Conservation (phyloP, 1,140 invertebrate species). For the Hylyphantes graminicola region DNA sequence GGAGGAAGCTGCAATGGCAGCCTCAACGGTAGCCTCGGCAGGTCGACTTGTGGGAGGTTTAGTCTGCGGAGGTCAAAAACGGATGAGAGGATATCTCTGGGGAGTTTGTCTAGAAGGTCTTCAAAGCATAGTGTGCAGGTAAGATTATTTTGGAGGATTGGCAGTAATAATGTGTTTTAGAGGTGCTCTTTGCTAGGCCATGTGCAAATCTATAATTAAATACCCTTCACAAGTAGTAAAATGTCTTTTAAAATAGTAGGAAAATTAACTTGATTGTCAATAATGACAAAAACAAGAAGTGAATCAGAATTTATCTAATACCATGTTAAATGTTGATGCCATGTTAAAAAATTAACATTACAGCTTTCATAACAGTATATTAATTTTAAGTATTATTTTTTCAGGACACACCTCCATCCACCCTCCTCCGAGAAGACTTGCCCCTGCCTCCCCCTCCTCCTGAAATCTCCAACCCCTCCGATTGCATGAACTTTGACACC, state of each 20-base stretch:
- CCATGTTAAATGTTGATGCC: too few species aligned
- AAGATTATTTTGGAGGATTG: too few species aligned
- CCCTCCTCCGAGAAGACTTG: conserved; percentile 62
- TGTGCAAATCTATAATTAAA: too few species aligned
- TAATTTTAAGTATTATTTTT: conserved; percentile 23
- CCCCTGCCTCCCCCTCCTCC: conserved; percentile 67
- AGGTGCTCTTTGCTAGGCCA: too few species aligned
- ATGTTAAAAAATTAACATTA: too few species aligned
- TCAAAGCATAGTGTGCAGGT: conserved; percentile 65
- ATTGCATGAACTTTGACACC: conserved; percentile 62
- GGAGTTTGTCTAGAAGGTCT: conserved; percentile 68
- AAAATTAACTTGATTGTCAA: too few species aligned
- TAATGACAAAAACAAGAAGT: too few species aligned
- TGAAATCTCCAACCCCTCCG: conserved; percentile 28
- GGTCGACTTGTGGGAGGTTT: conserved; percentile 61
- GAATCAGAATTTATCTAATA: too few species aligned
- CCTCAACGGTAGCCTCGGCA: conserved; percentile 58
- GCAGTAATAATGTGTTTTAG: too few species aligned
- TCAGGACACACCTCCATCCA: conserved; percentile 35
- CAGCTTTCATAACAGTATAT: neutral
- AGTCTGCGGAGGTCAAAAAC: conserved; percentile 65
- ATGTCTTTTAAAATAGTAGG: too few species aligned
- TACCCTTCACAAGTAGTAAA: too few species aligned
- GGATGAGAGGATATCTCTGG: conserved; percentile 63
- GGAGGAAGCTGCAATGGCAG: conserved; percentile 61